These are phyloP conservation scores for Tupaia tana DNA, from an alignment of 2,113 vertebrate species.

Conservation along the genomic window DNA sequence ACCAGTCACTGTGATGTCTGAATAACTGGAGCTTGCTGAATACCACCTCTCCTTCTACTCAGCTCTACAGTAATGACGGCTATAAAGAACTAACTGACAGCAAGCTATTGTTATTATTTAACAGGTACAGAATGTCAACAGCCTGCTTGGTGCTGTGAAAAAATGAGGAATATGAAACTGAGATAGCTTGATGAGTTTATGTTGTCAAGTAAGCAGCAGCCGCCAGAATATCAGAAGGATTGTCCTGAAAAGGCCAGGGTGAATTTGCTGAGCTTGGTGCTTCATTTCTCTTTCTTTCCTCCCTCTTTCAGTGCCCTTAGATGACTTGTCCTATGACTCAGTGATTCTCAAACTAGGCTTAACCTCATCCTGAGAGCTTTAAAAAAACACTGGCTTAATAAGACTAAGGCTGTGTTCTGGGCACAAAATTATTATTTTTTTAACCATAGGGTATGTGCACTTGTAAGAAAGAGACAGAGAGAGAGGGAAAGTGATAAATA, in stretches of 20 bases:
- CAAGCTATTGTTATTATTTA: slow-evolving; percentile 45
- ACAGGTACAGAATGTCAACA: not conserved
- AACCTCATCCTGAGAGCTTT: not conserved
- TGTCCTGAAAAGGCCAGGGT: not conserved
- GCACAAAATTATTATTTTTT: not conserved
- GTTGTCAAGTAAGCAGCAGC: not conserved
- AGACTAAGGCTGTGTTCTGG: not conserved
- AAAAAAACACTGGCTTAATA: not conserved
- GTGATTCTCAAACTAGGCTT: not conserved
- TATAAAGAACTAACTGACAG: slow-evolving; percentile 30
- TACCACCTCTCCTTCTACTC: not conserved
- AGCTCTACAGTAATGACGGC: not conserved
- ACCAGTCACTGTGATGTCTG: not conserved
- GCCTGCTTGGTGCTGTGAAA: slow-evolving; percentile 12
- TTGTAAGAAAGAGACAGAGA: no score
- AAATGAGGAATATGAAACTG: not conserved
- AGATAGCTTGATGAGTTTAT: not conserved
- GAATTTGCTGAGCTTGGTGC: not conserved
- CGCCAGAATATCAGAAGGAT: not conserved
- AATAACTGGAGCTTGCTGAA: slow-evolving; percentile 37
- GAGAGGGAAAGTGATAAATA: no score
- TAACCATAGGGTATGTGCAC: no score
- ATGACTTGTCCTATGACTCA: not conserved
- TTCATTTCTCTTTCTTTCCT: not conserved
- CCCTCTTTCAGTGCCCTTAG: not conserved